These are phyloP conservation scores for Polyommatus icarus DNA, from an alignment of 2,888 invertebrate genomes.

Conservation along the genomic window DNA sequence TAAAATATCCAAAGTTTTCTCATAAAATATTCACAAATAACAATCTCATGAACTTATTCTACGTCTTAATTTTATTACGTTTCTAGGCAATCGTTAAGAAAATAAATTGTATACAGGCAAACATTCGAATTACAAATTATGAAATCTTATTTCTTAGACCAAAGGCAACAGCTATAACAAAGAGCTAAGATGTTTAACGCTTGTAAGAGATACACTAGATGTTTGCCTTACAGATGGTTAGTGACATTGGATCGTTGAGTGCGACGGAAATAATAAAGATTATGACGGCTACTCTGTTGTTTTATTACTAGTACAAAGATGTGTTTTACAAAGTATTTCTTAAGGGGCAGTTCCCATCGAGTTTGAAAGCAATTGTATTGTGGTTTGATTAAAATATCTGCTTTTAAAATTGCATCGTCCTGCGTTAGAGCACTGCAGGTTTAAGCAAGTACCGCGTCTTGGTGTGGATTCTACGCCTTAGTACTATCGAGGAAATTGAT, in stretches of 20 bases:
- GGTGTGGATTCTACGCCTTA: no score
- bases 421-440: no score
- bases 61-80: background rate
- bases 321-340: background rate
- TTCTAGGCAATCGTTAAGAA: background rate
- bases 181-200: constrained; percentile 1
- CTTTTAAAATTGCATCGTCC: no score
- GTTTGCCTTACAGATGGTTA: constrained; percentile 61
- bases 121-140: background rate
- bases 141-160: background rate
- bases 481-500: no score
- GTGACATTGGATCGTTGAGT: constrained; percentile 54
- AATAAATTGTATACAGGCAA: background rate
- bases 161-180: background rate
- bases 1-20: no score
- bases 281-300: constrained; percentile 50
- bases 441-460: no score
- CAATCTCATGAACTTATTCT: background rate
- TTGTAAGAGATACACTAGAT: constrained; percentile 39
- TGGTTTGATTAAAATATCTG: no score
- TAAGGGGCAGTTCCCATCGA: no score
- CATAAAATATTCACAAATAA: background rate
- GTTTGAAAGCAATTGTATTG: no score
- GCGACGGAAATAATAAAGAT: constrained; percentile 53
- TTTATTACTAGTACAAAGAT: constrained; percentile 43